Percentiles rank a stretch among this genome's conserved stretches.
Evolutionary conservation across 92 coral and sea anemone species (phyloP).

Genomic region (Parazoanthus swiftii): DNA sequence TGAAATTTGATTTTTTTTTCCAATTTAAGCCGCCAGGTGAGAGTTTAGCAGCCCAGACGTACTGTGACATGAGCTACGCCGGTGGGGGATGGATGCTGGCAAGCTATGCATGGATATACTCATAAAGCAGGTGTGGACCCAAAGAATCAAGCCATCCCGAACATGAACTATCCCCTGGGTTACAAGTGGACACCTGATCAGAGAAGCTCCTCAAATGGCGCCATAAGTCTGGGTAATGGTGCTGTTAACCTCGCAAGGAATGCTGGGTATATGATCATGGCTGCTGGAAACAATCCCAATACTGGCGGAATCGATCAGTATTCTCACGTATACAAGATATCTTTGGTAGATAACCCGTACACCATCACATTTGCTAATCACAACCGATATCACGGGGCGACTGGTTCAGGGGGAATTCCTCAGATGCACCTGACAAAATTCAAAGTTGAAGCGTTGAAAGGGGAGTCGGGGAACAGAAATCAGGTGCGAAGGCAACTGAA

Average conservation of each 20-base stretch:
- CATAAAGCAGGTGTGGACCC: not conserved
- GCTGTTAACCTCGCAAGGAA: conserved; percentile 83
- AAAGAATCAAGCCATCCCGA: conserved; percentile 90
- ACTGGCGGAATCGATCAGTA: conserved; percentile 75
- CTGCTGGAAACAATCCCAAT: conserved; percentile 89
- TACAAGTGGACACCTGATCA: conserved; percentile 81
- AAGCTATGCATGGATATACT: conserved; percentile 87
- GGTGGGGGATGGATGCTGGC: conserved; percentile 96
- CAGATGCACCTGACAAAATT: conserved; percentile 89
- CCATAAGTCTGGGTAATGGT: conserved; percentile 71
- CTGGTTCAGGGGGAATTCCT: conserved; percentile 66
- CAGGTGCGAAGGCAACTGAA: conserved; percentile 24
- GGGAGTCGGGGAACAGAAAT: conserved; percentile 81
- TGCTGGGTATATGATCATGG: conserved; percentile 91
- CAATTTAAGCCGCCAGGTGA: conserved; percentile 74
- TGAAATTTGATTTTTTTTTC: too few species aligned
- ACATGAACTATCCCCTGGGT: conserved; percentile 93
- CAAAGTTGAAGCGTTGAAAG: conserved; percentile 83
- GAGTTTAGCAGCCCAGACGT: conserved; percentile 69
- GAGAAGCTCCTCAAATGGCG: conserved; percentile 32
- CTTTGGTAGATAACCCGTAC: too few species aligned
- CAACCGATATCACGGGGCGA: conserved; percentile 46
- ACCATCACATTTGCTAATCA: too few species aligned
- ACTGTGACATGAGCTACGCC: conserved; percentile 81
- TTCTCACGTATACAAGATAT: too few species aligned